Conservation (phyloP, 2,888 invertebrate species). For the Brenthis daphne region DNA sequence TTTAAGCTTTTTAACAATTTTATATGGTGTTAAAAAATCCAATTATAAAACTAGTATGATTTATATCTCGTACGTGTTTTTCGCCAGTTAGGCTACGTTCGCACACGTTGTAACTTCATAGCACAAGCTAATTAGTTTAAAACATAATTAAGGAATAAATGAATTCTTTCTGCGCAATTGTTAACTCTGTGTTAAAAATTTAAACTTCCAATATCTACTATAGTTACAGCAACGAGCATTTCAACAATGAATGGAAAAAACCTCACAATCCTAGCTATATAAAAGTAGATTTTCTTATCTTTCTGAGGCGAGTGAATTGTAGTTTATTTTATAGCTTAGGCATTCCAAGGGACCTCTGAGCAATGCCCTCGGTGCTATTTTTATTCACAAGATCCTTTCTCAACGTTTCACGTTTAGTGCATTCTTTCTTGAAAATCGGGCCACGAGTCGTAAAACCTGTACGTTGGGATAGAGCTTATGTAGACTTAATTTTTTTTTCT, state of each 20-base stretch:
- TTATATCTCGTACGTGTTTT: no score
- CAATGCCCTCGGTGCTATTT: slow-evolving; percentile 14
- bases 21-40: no score
- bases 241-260: neutral
- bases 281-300: slow-evolving; percentile 9
- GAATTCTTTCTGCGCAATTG: no score
- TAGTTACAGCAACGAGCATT: neutral
- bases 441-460: slow-evolving; percentile 14
- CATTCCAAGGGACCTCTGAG: neutral
- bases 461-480: slow-evolving; percentile 12
- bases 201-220: neutral
- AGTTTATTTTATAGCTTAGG: slow-evolving; percentile 14
- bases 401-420: slow-evolving; percentile 7
- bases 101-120: no score
- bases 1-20: no score
- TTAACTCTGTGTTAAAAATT: no score
- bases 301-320: slow-evolving; percentile 1
- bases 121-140: no score
- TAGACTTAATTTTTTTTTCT: slow-evolving; percentile 1
- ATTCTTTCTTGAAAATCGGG: slow-evolving; percentile 13
- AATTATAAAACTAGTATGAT: no score
- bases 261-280: neutral
- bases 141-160: no score
- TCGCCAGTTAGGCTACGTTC: no score
- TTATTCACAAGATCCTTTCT: slow-evolving; percentile 4